Evolutionary conservation across 1,140 invertebrate genomes (phyloP).

Genomic region (Bombyx mori): DNA sequence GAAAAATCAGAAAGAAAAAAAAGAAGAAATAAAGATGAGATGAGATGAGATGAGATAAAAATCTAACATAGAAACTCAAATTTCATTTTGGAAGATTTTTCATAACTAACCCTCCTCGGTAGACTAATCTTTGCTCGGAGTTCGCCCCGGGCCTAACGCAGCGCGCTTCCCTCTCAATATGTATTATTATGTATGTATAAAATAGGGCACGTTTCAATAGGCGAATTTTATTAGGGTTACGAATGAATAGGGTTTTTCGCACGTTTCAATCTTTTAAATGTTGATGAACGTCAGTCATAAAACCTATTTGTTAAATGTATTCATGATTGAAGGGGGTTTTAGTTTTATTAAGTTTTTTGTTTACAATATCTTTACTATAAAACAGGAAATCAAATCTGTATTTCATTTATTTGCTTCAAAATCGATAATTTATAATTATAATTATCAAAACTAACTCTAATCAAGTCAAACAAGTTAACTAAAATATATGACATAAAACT

Average conservation of each 20-base stretch:
- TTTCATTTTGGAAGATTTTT: slow-evolving; percentile 1
- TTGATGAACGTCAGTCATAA: slow-evolving; percentile 24
- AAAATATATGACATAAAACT: no score
- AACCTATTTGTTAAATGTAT: slow-evolving; percentile 17
- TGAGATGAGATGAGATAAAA: no score
- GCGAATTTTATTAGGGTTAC: slow-evolving; percentile 58
- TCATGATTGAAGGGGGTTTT: slow-evolving; percentile 13
- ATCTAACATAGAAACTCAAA: neutral
- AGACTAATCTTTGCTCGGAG: slow-evolving; percentile 23
- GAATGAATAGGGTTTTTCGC: slow-evolving; percentile 44
- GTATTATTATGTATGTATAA: slow-evolving; percentile 29
- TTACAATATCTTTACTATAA: no score
- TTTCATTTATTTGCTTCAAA: no score
- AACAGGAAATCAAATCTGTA: no score
- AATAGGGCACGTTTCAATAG: slow-evolving; percentile 44
- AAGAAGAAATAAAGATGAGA: no score
- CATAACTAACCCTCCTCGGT: neutral
- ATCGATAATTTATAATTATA: no score
- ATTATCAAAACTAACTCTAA: no score
- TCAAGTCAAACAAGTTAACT: no score
- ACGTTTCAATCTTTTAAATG: slow-evolving; percentile 24
- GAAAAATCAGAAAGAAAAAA: no score
- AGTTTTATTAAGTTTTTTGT: neutral
- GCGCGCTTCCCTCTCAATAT: slow-evolving; percentile 40
- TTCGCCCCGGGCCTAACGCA: slow-evolving; percentile 32